Percentiles rank a stretch among this genome's conserved stretches.
Evolutionary conservation across 1,140 invertebrate genomes (phyloP).

Genomic region (Drosophila jambulina): DNA sequence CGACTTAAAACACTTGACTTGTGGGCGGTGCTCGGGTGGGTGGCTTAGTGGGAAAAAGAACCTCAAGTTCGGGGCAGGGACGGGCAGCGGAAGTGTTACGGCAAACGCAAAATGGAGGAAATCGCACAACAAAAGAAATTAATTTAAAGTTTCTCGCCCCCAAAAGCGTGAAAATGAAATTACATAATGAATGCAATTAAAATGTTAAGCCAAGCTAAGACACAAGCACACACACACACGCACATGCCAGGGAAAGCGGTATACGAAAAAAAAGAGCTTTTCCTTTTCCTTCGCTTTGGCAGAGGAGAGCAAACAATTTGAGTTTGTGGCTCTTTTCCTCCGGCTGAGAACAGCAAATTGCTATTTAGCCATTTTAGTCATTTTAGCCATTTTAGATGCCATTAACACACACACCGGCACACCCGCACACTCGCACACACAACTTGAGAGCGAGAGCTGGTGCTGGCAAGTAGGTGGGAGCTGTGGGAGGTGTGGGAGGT

Average conservation of each 20-base stretch:
- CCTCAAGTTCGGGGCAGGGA: constrained; percentile 1
- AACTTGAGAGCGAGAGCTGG: constrained; percentile 30
- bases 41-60: not conserved
- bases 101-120: constrained; percentile 72
- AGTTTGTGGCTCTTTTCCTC: constrained; percentile 47
- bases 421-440: not conserved
- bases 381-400: constrained; percentile 81
- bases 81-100: constrained; percentile 41
- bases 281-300: constrained; percentile 36
- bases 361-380: constrained; percentile 79
- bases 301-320: constrained; percentile 50
- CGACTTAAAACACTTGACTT: constrained; percentile 43
- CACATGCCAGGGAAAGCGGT: not conserved
- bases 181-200: constrained; percentile 84
- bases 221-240: constrained; percentile 13
- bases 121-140: constrained; percentile 78
- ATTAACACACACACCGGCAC: constrained; percentile 60
- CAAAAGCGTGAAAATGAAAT: constrained; percentile 77
- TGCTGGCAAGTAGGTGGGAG: constrained; percentile 1
- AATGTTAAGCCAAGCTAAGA: constrained; percentile 51
- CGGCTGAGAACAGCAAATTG: constrained; percentile 73
- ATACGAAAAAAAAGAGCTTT: constrained; percentile 28
- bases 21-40: constrained; percentile 9
- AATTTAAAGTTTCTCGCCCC: constrained; percentile 74
- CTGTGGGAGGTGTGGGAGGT: too few relatives aligned